Percentiles rank a stretch among this genome's conserved stretches.
Evolutionary conservation across 2,797 vertebrate species (phyloP).

Genomic region (Spinus olivaceus): DNA sequence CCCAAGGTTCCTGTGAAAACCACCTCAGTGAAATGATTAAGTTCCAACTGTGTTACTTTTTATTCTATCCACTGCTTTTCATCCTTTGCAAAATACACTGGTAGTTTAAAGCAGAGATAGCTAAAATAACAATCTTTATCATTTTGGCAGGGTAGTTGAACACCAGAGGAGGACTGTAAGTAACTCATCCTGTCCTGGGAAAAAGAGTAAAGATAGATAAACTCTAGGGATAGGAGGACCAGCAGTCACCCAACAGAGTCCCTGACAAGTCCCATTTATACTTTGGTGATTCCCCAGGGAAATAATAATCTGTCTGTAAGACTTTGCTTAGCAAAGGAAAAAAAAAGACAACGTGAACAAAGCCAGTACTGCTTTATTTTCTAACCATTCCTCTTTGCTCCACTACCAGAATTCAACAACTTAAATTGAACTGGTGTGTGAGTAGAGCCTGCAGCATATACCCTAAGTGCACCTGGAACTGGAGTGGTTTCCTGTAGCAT

Average conservation of each 20-base stretch:
- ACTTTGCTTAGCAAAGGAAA: background rate
- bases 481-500: background rate
- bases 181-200: background rate
- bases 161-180: background rate
- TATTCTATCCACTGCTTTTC: background rate
- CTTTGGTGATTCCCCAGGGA: background rate
- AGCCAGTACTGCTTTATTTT: background rate
- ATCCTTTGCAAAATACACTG: background rate
- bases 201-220: background rate
- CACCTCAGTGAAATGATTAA: background rate
- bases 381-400: background rate
- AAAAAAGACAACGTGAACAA: fast-evolving
- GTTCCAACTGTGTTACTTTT: background rate
- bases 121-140: background rate
- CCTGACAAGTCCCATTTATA: background rate
- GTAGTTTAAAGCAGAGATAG: background rate
- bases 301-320: background rate
- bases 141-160: background rate
- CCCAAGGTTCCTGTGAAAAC: background rate
- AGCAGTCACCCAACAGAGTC: background rate
- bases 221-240: background rate
- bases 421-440: background rate
- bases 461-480: background rate
- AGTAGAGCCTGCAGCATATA: background rate
- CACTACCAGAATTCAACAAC: background rate